Conservation (phyloP, 2,888 invertebrate species). For the Ariolimax columbianus region DNA sequence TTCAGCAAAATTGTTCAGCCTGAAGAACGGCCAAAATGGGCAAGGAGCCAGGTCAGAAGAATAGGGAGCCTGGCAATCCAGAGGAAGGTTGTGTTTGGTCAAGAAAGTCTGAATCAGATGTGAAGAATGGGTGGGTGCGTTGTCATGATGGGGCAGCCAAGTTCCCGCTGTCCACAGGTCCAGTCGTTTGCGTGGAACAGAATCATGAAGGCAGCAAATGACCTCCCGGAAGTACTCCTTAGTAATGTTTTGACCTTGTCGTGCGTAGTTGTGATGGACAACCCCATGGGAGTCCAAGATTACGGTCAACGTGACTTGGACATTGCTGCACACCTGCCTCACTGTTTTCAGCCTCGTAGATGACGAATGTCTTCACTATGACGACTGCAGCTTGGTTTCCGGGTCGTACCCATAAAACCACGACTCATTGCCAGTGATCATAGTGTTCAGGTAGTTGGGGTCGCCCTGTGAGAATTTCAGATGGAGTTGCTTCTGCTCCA, state of each 20-base stretch:
- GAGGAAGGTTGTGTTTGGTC: neutral
- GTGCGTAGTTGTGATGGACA: too few species aligned
- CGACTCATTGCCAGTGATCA: too few species aligned
- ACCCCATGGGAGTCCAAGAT: too few species aligned
- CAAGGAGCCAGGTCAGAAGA: neutral
- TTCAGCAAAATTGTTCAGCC: neutral
- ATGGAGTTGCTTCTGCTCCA: too few species aligned
- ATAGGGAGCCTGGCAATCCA: neutral
- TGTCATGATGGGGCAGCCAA: slow-evolving; percentile 9
- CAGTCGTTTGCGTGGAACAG: neutral
- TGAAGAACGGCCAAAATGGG: neutral
- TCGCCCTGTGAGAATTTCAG: too few species aligned
- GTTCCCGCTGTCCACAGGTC: neutral
- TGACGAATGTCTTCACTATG: too few species aligned
- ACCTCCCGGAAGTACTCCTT: neutral
- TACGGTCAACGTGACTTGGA: too few species aligned
- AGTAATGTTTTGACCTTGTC: neutral
- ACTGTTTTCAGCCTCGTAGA: too few species aligned
- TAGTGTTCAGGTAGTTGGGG: too few species aligned
- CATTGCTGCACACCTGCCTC: too few species aligned
- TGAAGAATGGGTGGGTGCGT: neutral
- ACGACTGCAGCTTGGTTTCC: too few species aligned
- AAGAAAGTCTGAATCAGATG: slow-evolving; percentile 20
- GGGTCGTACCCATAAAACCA: too few species aligned
- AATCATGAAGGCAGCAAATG: neutral